phyloP scores from a whole-genome alignment of 2,888 invertebrate species.

The Netelia melanura region DNA sequence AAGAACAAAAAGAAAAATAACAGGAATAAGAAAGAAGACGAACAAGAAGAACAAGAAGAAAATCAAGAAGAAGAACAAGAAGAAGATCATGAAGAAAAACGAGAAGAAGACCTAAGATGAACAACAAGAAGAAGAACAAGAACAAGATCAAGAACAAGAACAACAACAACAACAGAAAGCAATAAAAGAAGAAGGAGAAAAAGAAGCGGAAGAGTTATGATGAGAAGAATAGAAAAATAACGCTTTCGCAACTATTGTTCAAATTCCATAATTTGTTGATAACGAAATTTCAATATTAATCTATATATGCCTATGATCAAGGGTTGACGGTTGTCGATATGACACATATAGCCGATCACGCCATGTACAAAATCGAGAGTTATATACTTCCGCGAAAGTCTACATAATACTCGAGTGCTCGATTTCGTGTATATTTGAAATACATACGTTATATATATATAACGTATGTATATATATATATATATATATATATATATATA shows the following conservation, averaged over 20 bases:
- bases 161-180: too few relatives aligned
- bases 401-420: conserved; percentile 44
- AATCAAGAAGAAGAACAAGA: too few relatives aligned
- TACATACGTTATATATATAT: background rate
- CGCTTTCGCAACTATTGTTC: background rate
- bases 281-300: background rate
- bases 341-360: conserved; percentile 40
- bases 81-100: too few relatives aligned
- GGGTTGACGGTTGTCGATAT: background rate
- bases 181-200: too few relatives aligned
- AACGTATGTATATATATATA: too few relatives aligned
- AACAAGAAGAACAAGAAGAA: too few relatives aligned
- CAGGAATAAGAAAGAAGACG: too few relatives aligned
- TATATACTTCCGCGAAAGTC: conserved; percentile 64
- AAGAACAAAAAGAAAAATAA: too few relatives aligned
- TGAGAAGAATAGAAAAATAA: background rate
- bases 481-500: too few relatives aligned
- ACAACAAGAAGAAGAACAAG: too few relatives aligned
- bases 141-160: too few relatives aligned
- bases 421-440: conserved; percentile 14
- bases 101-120: too few relatives aligned
- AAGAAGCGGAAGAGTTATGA: background rate
- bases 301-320: background rate
- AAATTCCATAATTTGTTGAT: background rate
- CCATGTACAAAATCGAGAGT: conserved; percentile 32